These are phyloP conservation scores for Pseudomyrmex pallidus DNA, from an alignment of 1,140 invertebrate species.

Conservation along the genomic window DNA sequence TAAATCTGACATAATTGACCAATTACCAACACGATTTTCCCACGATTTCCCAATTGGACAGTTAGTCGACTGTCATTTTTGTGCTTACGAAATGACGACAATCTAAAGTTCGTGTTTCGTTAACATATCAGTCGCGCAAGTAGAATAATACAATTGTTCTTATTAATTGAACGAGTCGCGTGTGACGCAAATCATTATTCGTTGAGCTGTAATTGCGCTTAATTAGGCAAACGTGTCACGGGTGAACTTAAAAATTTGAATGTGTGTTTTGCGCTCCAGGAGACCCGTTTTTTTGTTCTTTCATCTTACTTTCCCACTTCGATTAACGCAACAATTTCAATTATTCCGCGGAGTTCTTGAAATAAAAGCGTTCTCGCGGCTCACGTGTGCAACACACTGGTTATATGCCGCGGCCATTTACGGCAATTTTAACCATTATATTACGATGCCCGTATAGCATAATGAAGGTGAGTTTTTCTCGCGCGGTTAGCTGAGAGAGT, in stretches of 20 bases:
- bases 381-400: slow-evolving; percentile 61
- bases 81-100: slow-evolving; percentile 36
- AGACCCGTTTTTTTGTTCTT: not conserved
- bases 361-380: slow-evolving; percentile 43
- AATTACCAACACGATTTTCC: slow-evolving; percentile 66
- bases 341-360: slow-evolving; percentile 34
- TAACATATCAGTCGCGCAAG: not conserved
- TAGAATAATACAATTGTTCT: not conserved
- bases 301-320: slow-evolving; percentile 10
- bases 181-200: not conserved
- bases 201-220: not conserved
- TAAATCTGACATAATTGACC: slow-evolving; percentile 62
- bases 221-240: not conserved
- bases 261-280: not conserved
- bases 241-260: not conserved
- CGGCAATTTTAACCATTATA: slow-evolving; percentile 79
- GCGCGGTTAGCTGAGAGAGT: slow-evolving; percentile 71
- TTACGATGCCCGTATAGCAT: slow-evolving; percentile 78
- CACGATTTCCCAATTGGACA: slow-evolving; percentile 56
- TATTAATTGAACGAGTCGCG: not conserved
- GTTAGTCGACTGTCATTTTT: slow-evolving; percentile 47
- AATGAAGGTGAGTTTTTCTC: slow-evolving; percentile 81
- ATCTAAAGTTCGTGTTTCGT: slow-evolving; percentile 46
- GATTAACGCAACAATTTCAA: slow-evolving; percentile 19
- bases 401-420: slow-evolving; percentile 74